phyloP scores from a whole-genome alignment of 2,797 vertebrate genomes.

The Gymnothorax javanicus region DNA sequence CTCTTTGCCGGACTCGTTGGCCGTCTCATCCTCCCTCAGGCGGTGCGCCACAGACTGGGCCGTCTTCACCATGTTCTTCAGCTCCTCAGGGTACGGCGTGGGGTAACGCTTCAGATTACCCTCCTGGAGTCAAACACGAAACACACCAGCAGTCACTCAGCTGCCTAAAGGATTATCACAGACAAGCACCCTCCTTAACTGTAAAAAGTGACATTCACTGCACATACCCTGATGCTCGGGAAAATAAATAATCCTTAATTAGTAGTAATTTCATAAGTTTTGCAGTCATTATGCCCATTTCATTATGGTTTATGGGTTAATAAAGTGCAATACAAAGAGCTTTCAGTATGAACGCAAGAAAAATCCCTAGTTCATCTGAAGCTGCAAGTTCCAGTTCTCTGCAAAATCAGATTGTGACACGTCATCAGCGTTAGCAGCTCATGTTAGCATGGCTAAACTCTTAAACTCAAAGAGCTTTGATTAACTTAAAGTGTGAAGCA shows the following conservation, averaged over 20 bases:
- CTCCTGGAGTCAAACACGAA: constrained; percentile 72
- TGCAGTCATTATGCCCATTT: not conserved
- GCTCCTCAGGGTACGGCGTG: constrained; percentile 95
- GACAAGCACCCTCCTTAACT: not conserved
- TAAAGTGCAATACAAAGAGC: not conserved
- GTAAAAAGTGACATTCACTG: not conserved
- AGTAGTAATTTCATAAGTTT: not conserved
- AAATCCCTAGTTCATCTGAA: not conserved
- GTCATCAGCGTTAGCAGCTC: not conserved
- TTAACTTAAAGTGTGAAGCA: not conserved
- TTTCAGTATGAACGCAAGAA: not conserved
- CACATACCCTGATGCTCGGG: not conserved
- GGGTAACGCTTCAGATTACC: constrained; percentile 97
- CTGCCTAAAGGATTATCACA: not conserved
- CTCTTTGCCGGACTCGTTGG: constrained; percentile 79
- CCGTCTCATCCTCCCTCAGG: constrained; percentile 89
- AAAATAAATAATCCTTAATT: no score
- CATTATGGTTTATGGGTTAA: not conserved
- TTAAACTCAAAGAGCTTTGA: not conserved
- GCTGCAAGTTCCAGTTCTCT: not conserved
- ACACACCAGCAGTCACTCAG: not conserved
- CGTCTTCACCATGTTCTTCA: constrained; percentile 99
- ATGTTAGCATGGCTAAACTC: not conserved
- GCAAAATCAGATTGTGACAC: not conserved
- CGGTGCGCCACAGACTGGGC: constrained; percentile 95